Base-by-base conservation (phyloP, 2,888 invertebrate genomes). In the Ceriagrion tenellum region DNA sequence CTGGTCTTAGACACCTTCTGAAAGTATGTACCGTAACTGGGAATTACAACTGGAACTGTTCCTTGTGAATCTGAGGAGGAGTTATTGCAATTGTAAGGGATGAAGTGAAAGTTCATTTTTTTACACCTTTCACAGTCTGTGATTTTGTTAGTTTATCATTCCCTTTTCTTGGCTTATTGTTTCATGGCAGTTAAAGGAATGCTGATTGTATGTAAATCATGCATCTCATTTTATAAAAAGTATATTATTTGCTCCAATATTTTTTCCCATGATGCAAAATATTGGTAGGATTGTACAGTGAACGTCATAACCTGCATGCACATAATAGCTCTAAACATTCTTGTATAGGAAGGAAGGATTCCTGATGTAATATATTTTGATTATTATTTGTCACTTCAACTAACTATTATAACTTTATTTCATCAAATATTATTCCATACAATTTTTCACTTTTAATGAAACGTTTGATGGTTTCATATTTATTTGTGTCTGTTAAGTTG, bases 301-400 rank as follows among this genome's bases (percentile, higher is more conserved):
- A 30, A 47, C 93, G 18, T 89, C 93, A 30, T n/a, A n/a, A 47
- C 55, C 93, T 74, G 47, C 47, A 47, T 47, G 47, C 69, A 81
- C 81, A n/a, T 81, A 93, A 74, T 69, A 40, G 30, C 10, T 69
- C 47, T 69, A 13, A 69, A 47, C n/a, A 69, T 93, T 69, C 47
- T 69, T 63, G 93, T 47, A 93, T 63, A 74, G 69, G 47, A 23
- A 12, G 59, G 59, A 47, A 35, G 40, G 69, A 63, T n/a, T n/a
- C 47, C 93, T 69, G 40, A n/a, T 69, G 47, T 69, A 93, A 93
- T 89, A 89, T 89, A 89, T 93, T 93, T 93, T 93, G 47, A 93
- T 69, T 12, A 93, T 93, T 69, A 40, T 93, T 93, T 69, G 35
- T 35, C 81, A 35, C 35, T 35, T 81, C 81, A 13, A 55, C 89